Evolutionary conservation across 2,113 vertebrate species (phyloP).

Genomic region (Elachura formosa): DNA sequence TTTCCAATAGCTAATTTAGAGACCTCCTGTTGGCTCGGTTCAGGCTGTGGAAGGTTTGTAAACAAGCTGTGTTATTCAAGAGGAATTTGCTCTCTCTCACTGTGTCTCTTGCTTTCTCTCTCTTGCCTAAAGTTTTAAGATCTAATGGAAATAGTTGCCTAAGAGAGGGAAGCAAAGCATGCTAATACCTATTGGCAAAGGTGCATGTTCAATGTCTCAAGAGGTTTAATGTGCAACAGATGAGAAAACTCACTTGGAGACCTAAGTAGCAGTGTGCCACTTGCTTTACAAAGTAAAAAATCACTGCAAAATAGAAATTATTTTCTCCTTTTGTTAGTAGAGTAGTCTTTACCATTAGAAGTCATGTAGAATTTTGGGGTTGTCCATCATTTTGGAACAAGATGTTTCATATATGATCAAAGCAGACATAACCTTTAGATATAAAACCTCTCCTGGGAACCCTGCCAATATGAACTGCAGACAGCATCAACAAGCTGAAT

Average conservation of each 20-base stretch:
- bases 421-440: neutral
- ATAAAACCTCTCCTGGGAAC: neutral
- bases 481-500: neutral
- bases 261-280: neutral
- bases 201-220: neutral
- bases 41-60: slow-evolving; percentile 50
- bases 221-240: neutral
- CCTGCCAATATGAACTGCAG: neutral
- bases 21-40: slow-evolving; percentile 6
- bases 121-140: neutral
- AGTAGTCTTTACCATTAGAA: neutral
- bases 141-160: neutral
- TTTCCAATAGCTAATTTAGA: slow-evolving; percentile 59
- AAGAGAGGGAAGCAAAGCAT: neutral
- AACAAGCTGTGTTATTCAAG: slow-evolving; percentile 60
- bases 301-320: neutral
- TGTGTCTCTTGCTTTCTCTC: neutral
- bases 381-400: neutral
- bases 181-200: neutral
- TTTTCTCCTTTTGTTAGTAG: neutral
- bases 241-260: neutral
- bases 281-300: neutral
- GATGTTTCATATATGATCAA: neutral
- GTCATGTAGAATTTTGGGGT: neutral
- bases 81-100: neutral